Percentiles rank a stretch among this genome's conserved stretches.
These are phyloP conservation scores for Apodemia zela DNA, from an alignment of 2,888 invertebrate species.

Conservation along the genomic window DNA sequence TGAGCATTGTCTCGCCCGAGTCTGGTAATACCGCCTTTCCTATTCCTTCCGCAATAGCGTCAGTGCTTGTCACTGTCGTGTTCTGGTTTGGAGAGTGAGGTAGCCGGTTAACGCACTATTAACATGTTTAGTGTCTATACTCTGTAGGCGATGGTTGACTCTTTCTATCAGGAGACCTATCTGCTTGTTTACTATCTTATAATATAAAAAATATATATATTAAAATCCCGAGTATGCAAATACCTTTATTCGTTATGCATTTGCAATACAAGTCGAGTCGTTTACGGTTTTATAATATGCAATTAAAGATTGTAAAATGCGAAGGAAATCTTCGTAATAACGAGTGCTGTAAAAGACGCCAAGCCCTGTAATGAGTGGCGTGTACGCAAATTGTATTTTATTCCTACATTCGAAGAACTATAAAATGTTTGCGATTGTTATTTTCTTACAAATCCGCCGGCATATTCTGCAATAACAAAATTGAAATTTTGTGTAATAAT, in stretches of 20 bases:
- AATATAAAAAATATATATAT: not conserved
- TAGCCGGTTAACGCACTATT: too few species aligned
- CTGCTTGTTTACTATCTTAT: too few species aligned
- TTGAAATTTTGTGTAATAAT: constrained; percentile 19
- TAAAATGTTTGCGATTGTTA: constrained; percentile 56
- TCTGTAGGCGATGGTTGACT: too few species aligned
- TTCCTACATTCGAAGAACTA: constrained; percentile 56
- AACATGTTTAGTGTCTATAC: too few species aligned
- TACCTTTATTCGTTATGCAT: constrained; percentile 10
- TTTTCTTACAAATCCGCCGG: constrained; percentile 18
- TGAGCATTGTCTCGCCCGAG: too few species aligned
- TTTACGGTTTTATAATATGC: constrained; percentile 65
- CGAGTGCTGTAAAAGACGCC: constrained; percentile 54
- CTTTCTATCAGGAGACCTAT: too few species aligned
- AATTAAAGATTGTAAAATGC: constrained; percentile 79
- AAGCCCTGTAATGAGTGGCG: constrained; percentile 47
- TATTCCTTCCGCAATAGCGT: too few species aligned
- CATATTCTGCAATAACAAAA: constrained; percentile 10
- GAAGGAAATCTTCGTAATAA: constrained; percentile 63
- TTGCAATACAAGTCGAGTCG: constrained; percentile 24
- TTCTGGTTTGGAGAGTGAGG: too few species aligned
- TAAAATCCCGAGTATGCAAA: not conserved
- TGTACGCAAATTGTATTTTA: constrained; percentile 61
- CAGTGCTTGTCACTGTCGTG: too few species aligned
- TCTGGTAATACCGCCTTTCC: too few species aligned